A percentile compares a stretch with the other conserved stretches of the same genome.
phyloP scores from a whole-genome alignment of 2,888 invertebrate genomes.

The Aleiodes alternator region DNA sequence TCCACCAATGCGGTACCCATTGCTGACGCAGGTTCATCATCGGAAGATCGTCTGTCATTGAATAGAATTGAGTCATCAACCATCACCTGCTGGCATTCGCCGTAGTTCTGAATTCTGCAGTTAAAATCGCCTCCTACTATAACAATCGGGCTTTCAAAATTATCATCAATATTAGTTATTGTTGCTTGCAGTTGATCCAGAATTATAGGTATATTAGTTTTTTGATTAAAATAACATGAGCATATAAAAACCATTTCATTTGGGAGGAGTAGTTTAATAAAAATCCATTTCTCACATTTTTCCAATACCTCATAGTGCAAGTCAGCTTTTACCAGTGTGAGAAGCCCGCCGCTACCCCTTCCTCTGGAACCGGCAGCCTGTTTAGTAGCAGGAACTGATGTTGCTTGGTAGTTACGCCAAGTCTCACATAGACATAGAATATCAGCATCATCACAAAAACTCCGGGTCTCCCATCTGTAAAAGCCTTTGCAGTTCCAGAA shows the following conservation, averaged over 20 bases:
- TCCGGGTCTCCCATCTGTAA: background rate
- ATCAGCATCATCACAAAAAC: background rate
- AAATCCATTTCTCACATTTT: no score
- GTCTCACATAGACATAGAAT: background rate
- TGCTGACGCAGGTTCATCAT: no score
- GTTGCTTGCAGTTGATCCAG: background rate
- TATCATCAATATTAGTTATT: background rate
- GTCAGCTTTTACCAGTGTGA: background rate
- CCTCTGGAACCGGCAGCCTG: background rate
- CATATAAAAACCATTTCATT: background rate
- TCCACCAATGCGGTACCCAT: no score
- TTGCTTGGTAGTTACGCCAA: background rate
- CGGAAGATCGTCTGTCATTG: background rate
- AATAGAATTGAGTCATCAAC: background rate
- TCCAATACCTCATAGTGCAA: no score
- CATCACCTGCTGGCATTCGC: background rate
- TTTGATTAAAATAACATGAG: background rate
- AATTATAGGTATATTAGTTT: background rate
- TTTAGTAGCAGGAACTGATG: background rate
- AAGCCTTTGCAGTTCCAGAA: slow-evolving; percentile 11
- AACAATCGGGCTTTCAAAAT: background rate
- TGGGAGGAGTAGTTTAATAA: no score
- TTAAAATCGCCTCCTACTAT: slow-evolving; percentile 6
- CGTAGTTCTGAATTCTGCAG: slow-evolving; percentile 3
- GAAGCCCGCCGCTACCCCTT: slow-evolving; percentile 2